Percentiles rank a stretch among this genome's conserved stretches.
Evolutionary conservation across 2,888 invertebrate species (phyloP).

Genomic region (Eupithecia inturbata): DNA sequence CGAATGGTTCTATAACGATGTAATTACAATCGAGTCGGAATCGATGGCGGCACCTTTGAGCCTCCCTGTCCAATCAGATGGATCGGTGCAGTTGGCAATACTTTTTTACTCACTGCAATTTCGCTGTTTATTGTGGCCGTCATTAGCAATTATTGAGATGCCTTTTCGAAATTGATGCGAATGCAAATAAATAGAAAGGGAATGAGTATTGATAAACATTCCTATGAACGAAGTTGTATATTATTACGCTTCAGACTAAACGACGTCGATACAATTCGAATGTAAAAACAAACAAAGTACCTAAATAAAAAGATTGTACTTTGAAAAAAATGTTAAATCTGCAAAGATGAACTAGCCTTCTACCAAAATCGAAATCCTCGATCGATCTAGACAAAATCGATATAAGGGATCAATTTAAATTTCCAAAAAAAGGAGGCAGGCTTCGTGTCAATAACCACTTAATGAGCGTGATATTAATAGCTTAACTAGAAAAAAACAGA

Average conservation of each 20-base stretch:
- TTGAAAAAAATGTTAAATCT: neutral
- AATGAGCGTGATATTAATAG: neutral
- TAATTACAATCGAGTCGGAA: constrained; percentile 61
- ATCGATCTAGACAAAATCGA: neutral
- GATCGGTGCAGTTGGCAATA: constrained; percentile 22
- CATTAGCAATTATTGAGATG: constrained; percentile 15
- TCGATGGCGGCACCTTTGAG: constrained; percentile 63
- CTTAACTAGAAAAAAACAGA: neutral
- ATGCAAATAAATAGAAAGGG: constrained; percentile 12
- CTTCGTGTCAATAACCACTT: neutral
- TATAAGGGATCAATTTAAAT: neutral
- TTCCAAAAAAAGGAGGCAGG: neutral
- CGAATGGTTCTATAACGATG: constrained; percentile 52
- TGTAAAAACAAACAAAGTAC: neutral
- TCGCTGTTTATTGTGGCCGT: constrained; percentile 15
- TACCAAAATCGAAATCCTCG: too few relatives aligned
- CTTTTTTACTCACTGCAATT: constrained; percentile 29
- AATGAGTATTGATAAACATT: neutral
- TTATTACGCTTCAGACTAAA: neutral
- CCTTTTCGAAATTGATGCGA: constrained; percentile 6
- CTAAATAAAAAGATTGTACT: neutral
- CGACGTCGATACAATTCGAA: neutral
- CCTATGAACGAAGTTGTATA: neutral
- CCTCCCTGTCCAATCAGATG: constrained; percentile 54
- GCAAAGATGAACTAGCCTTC: neutral